phyloP scores from a whole-genome alignment of 2,888 invertebrate genomes.

The Drosophila trichaetosa region DNA sequence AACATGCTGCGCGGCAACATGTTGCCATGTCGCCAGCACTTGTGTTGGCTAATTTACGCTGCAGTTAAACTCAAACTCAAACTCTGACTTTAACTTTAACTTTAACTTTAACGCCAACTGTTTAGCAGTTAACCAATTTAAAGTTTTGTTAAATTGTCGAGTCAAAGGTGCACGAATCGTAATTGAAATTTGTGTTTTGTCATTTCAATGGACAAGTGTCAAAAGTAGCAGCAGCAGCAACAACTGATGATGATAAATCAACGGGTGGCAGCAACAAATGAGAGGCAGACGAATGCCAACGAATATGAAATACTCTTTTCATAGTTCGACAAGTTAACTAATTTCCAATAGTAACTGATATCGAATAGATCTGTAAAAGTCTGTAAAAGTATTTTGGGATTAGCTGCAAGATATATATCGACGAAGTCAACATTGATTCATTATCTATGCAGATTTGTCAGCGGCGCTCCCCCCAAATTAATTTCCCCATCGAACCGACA shows the following conservation, averaged over 20 bases:
- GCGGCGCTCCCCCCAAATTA: not conserved
- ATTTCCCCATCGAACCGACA: not conserved
- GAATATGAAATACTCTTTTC: not conserved
- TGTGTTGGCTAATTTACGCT: constrained; percentile 65
- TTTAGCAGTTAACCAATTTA: constrained; percentile 31
- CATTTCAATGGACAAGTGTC: constrained; percentile 56
- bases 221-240: constrained; percentile 25
- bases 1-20: constrained; percentile 60
- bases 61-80: constrained; percentile 17
- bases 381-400: not conserved
- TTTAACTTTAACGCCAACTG: not conserved
- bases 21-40: constrained; percentile 47
- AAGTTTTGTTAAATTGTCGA: constrained; percentile 26
- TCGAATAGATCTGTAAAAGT: not conserved
- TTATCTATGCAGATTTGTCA: not conserved
- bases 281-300: not conserved
- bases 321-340: not conserved
- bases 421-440: not conserved
- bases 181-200: constrained; percentile 62
- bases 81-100: not conserved
- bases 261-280: constrained; percentile 32
- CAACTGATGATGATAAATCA: constrained; percentile 27
- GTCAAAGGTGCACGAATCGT: constrained; percentile 66
- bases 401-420: not conserved
- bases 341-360: not conserved